A percentile compares a stretch with the other conserved stretches of the same genome.
phyloP scores from a whole-genome alignment of 2,888 invertebrate genomes.

The Euphydryas editha region DNA sequence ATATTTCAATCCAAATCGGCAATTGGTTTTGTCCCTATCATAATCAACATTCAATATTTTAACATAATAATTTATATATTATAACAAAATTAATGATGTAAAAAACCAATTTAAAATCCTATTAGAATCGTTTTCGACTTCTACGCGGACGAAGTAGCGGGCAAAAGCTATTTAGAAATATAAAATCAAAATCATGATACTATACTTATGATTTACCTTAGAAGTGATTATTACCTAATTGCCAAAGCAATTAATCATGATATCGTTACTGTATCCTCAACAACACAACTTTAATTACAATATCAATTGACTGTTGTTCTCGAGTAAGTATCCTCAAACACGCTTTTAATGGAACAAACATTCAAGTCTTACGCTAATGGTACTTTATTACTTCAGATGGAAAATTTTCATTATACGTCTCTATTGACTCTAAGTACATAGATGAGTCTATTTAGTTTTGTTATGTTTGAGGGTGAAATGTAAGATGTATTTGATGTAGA shows the following conservation, averaged over 20 bases:
- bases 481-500: neutral
- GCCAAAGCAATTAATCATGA: neutral
- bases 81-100: no score
- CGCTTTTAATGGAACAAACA: conserved; percentile 8
- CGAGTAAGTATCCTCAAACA: neutral
- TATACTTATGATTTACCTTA: neutral
- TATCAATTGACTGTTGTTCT: conserved; percentile 2
- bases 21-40: no score
- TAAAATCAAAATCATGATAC: no score
- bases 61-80: no score
- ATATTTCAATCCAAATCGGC: no score
- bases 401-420: neutral
- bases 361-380: neutral
- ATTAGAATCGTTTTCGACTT: no score
- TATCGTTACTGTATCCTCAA: neutral
- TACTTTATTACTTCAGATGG: neutral
- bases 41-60: no score
- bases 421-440: neutral
- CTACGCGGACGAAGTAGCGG: no score
- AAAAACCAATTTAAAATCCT: no score
- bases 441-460: neutral
- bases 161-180: no score
- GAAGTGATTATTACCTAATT: neutral
- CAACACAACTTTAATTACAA: conserved; percentile 2
- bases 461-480: neutral